Evolutionary conservation across 2,797 vertebrate species (phyloP), one percentile per base, ranked within the genome.

Genomic region (Gymnoscopelus microlampas): DNA sequence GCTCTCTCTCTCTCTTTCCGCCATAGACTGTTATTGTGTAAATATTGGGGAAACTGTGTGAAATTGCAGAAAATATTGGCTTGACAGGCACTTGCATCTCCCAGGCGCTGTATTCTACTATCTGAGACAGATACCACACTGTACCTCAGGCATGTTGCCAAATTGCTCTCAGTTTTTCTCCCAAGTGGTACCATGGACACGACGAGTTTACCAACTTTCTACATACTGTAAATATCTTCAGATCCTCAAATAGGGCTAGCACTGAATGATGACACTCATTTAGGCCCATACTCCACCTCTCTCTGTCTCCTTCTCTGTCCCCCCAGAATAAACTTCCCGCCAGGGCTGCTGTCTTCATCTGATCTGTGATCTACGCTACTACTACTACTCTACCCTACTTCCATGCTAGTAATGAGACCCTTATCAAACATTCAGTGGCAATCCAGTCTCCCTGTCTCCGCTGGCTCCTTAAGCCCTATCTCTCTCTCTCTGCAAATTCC

Each of bases 341-440:
- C 23, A 24, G 53, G 9, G 53, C 53, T 55, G 53, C 53, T 11
- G 24, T 55, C 3, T 55, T 23, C 11, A 44, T 44, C 39, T 44
- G 39, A 10, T 44, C 39, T 10, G 39, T 44, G 39, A 44, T 44
- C 7, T 44, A 44, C 39, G 8, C 39, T 44, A 9, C 39, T 44
- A 44, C 39, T 44, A 44, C 39, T 44, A 44, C 39, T 55, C 53
- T 15, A 6, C 3, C 3, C 15, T 44, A 10, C 53, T 19, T 54
- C n/a, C 8, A 54, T 54, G 7, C 53, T 54, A 2, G 23, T 55
- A 23, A 55, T 1, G 53, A 44, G 39, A 44, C 39, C 60, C 54
- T 71, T 77, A 78, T 78, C 63, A 73, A 76, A 70, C 60, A 78
- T 75, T 78, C 62, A 61, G 39, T 51, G 9, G 50, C 39, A 32